These are phyloP conservation scores for Malacoctenus gilli DNA, from an alignment of 2,797 vertebrate genomes.

Conservation along the genomic window DNA sequence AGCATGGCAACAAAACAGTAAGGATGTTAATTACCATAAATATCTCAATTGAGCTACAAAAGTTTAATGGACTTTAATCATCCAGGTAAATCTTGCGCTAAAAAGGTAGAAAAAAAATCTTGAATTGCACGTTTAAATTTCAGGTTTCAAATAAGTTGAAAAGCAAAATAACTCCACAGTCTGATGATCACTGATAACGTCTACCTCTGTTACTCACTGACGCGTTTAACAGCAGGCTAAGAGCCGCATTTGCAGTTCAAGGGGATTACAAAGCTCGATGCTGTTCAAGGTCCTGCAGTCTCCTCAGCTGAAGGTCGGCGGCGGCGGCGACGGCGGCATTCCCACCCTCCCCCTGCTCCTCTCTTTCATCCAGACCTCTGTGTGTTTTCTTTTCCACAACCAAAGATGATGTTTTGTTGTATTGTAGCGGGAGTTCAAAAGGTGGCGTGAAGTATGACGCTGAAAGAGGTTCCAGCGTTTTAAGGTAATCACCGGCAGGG, in stretches of 20 bases:
- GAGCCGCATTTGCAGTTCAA: slow-evolving; percentile 41
- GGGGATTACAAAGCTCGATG: slow-evolving; percentile 42
- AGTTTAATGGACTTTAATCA: too few species aligned
- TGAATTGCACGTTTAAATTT: too few species aligned
- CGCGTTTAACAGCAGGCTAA: slow-evolving; percentile 17
- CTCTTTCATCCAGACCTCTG: slow-evolving; percentile 23
- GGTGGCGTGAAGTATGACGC: slow-evolving; percentile 47
- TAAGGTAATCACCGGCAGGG: slow-evolving; percentile 66
- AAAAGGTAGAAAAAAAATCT: too few species aligned
- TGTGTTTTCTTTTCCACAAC: slow-evolving; percentile 54
- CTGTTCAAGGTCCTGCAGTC: slow-evolving; percentile 42
- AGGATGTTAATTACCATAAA: too few species aligned
- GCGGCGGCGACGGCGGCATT: slow-evolving; percentile 19
- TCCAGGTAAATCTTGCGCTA: too few species aligned
- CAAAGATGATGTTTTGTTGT: slow-evolving; percentile 45
- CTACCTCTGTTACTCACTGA: too few species aligned
- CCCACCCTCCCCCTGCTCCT: slow-evolving; percentile 7
- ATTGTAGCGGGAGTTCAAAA: slow-evolving; percentile 56
- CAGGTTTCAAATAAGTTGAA: too few species aligned
- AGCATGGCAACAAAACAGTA: too few species aligned
- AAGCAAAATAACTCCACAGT: too few species aligned
- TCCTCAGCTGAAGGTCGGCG: slow-evolving; percentile 42
- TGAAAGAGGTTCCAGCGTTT: slow-evolving; percentile 50
- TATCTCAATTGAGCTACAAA: too few species aligned
- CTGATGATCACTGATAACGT: too few species aligned